Evolutionary conservation across 2,797 vertebrate genomes (phyloP).

Genomic region (Ataeniobius toweri): DNA sequence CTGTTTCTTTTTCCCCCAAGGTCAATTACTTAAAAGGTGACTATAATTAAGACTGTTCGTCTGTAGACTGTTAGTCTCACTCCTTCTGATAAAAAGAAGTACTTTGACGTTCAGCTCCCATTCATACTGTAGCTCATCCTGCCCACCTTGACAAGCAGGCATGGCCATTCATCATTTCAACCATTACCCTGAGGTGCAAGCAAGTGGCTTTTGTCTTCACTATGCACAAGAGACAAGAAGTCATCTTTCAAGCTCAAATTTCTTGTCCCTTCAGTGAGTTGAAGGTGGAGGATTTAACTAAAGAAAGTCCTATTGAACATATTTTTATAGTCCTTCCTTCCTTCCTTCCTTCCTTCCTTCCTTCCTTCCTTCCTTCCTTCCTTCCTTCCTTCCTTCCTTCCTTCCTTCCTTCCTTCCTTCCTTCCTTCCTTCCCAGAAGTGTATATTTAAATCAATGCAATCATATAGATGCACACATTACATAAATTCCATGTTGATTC

Average conservation of each 20-base stretch:
- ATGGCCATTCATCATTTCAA: conserved; percentile 72
- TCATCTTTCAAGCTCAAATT: conserved; percentile 56
- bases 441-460: too few species aligned
- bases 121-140: conserved; percentile 62
- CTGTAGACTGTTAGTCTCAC: conserved; percentile 28
- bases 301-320: neutral
- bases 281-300: conserved; percentile 12
- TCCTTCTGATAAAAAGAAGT: conserved; percentile 44
- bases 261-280: conserved; percentile 27
- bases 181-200: conserved; percentile 63
- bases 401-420: neutral
- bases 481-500: too few species aligned
- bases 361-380: neutral
- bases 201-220: conserved; percentile 66
- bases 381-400: neutral
- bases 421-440: neutral
- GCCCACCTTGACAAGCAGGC: conserved; percentile 69
- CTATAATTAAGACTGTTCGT: conserved; percentile 63
- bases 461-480: too few species aligned
- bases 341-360: neutral
- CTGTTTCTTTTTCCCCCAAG: conserved; percentile 53
- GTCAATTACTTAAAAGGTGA: conserved; percentile 64
- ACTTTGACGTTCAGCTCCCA: conserved; percentile 49
- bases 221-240: conserved; percentile 42
- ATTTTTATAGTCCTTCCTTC: neutral